Percentiles rank a stretch among this genome's conserved stretches.
These are phyloP conservation scores for Rhinichthys klamathensis DNA, from an alignment of 2,113 vertebrate species.

Conservation along the genomic window DNA sequence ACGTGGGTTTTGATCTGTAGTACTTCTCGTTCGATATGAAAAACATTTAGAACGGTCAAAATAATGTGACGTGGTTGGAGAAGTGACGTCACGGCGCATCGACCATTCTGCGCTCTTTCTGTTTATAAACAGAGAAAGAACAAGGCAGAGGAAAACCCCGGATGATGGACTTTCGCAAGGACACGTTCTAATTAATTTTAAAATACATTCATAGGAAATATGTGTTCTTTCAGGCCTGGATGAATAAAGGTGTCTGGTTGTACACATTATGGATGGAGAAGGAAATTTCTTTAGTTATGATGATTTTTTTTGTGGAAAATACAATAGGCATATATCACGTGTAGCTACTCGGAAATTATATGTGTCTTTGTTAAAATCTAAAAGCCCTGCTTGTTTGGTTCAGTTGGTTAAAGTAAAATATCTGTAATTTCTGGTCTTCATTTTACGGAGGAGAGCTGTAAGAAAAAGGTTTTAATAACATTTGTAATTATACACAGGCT, in stretches of 20 bases:
- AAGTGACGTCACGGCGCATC: constrained; percentile 53
- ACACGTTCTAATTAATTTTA: background rate
- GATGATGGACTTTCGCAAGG: constrained; percentile 62
- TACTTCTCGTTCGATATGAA: background rate
- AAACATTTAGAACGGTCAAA: background rate
- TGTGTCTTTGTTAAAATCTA: background rate
- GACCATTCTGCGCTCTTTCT: constrained; percentile 62
- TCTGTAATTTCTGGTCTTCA: background rate
- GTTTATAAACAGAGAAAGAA: constrained; percentile 84
- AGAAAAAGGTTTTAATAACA: no score
- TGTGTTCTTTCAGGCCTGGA: background rate
- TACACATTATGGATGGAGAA: no score
- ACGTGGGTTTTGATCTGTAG: no score
- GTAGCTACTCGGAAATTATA: no score
- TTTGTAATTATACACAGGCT: background rate
- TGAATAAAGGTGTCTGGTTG: no score
- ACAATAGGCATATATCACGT: no score
- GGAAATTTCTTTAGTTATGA: no score
- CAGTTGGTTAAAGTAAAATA: background rate
- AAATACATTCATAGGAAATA: background rate
- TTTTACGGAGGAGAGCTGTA: background rate
- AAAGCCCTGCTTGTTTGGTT: background rate
- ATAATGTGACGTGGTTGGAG: background rate
- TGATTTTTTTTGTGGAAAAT: no score
- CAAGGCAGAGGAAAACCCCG: constrained; percentile 73